Evolutionary conservation across 2,888 invertebrate genomes (phyloP).

Genomic region (Anagyrus pseudococci): DNA sequence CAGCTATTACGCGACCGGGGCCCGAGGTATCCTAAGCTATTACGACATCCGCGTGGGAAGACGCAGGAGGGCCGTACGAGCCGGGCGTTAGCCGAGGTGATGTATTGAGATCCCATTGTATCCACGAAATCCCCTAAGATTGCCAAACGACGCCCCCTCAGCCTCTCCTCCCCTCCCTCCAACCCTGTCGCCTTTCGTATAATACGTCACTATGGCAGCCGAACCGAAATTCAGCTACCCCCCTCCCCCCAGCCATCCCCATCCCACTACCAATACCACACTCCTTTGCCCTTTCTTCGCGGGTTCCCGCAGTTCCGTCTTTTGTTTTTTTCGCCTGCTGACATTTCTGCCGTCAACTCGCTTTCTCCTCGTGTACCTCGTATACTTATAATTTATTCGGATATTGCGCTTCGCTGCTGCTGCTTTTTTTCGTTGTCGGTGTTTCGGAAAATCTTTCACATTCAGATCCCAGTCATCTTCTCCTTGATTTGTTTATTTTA

Average conservation of each 20-base stretch:
- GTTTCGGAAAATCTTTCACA: too few species aligned
- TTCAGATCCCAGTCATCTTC: too few species aligned
- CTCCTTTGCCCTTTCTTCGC: neutral
- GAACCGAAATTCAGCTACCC: too few species aligned
- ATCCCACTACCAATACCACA: neutral
- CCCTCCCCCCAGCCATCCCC: neutral
- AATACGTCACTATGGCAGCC: conserved; percentile 60
- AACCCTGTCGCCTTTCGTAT: conserved; percentile 41
- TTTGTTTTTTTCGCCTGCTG: conserved; percentile 16
- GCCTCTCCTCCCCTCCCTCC: conserved; percentile 13
- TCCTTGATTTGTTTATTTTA: too few species aligned
- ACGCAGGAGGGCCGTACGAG: conserved; percentile 11
- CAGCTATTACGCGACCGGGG: conserved; percentile 54
- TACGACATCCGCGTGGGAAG: conserved; percentile 53
- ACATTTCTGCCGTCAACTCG: neutral
- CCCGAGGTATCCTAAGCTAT: conserved; percentile 56
- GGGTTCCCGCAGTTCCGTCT: neutral
- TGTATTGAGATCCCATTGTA: conserved; percentile 64
- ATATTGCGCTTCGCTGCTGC: too few species aligned
- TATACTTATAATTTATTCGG: conserved; percentile 33
- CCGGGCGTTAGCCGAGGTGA: conserved; percentile 58
- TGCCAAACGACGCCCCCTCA: conserved; percentile 59
- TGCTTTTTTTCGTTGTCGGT: too few species aligned
- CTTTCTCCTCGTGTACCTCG: neutral
- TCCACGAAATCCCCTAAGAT: conserved; percentile 62